Base-by-base conservation (phyloP, 2,797 vertebrate species). In the Danio jaintianensis region DNA sequence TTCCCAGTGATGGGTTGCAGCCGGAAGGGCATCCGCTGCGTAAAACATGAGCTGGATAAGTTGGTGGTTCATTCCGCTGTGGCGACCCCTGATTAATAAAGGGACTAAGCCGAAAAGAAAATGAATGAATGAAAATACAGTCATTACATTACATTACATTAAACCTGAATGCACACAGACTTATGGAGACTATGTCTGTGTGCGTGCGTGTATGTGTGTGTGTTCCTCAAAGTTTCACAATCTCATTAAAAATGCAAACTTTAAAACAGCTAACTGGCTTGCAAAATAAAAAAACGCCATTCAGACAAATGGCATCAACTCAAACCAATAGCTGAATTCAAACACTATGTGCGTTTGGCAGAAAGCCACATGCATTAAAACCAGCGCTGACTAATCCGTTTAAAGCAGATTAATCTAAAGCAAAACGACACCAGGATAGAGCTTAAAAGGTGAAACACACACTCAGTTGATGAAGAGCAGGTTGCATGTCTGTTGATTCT, bases 361-460 rank as follows among this genome's bases (percentile, higher is more conserved):
- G 12, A 13, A 10, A 67, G 38, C 62, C 62, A 56, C 47, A 22
- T 36, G 40, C 20, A 38, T 4, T 29, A 36, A 66, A 56, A 10
- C 29, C 43, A 50, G 2, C 0, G 7, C 9, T 43, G 40, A 29
- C 40, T 18, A 8, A 77, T 67, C 75, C 47, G 59, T 52, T 6
- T 2, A 42, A 2, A 71, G 52, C 12, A 75, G 47, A 63, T 75
- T 40, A 0, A 50, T 75, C 72, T 15, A 29, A 5, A 15, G 72
- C 22, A 38, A 71, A 71, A 55, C 38, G 4, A 22, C 68, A 55
- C 50, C n/a, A 11, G 1, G 29, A 69, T 1, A 29, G 68, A 55
- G 50, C 42, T 71, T 55, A 71, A 42, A 71, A 42, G 68, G 50
- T 42, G 68, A 71, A 55, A 29, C 29, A 55, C 42, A 42, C 15